Evolutionary conservation across 2,888 invertebrate genomes (phyloP).

Genomic region (Hypolimnas misippus): DNA sequence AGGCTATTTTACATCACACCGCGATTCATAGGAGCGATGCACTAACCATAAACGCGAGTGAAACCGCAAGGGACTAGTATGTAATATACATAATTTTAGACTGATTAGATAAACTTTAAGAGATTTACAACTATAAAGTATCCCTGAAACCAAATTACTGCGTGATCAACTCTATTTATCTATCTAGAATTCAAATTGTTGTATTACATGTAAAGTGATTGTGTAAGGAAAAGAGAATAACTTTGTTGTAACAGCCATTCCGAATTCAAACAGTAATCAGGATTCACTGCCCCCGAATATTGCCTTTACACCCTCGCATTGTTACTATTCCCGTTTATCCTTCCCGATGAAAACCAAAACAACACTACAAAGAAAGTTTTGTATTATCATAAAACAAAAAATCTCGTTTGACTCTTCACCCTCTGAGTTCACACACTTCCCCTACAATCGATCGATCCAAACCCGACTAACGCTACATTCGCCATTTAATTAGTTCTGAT

Average conservation of each 20-base stretch:
- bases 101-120: too few species aligned
- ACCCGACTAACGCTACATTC: neutral
- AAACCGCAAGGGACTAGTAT: too few species aligned
- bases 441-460: slow-evolving; percentile 24
- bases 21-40: too few species aligned
- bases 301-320: neutral
- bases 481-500: slow-evolving; percentile 44
- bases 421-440: slow-evolving; percentile 21
- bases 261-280: neutral
- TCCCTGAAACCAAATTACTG: too few species aligned
- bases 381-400: slow-evolving; percentile 38
- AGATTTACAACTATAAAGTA: too few species aligned
- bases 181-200: too few species aligned
- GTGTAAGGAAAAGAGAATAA: neutral
- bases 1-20: too few species aligned
- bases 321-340: neutral
- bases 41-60: too few species aligned
- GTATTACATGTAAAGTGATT: neutral
- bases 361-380: slow-evolving; percentile 25
- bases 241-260: too few species aligned
- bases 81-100: too few species aligned
- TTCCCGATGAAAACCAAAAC: slow-evolving; percentile 11
- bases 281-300: neutral
- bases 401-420: slow-evolving; percentile 24
- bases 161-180: too few species aligned